Conservation (phyloP, 2,797 vertebrate species). For the Phalloptychus januarius region DNA sequence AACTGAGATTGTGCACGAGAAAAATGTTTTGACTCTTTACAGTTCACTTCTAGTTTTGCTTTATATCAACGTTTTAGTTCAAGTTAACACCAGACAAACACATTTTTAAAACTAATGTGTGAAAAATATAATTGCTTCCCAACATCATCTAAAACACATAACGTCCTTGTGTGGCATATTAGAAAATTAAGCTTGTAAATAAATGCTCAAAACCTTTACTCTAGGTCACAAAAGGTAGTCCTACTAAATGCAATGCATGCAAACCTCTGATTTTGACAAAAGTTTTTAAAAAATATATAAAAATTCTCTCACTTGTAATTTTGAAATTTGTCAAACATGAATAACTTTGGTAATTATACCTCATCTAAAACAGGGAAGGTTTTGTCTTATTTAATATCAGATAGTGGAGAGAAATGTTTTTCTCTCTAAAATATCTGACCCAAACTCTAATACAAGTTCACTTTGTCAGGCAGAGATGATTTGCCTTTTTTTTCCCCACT, state of each 20-base stretch:
- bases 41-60: background rate
- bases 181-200: background rate
- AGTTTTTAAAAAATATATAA: background rate
- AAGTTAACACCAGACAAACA: background rate
- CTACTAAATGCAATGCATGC: background rate
- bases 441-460: background rate
- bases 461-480: background rate
- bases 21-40: background rate
- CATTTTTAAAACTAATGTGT: background rate
- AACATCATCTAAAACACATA: background rate
- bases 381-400: background rate
- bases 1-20: background rate
- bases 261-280: background rate
- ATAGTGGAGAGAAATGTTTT: background rate
- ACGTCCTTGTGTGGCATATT: background rate
- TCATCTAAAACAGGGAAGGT: background rate
- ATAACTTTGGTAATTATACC: background rate
- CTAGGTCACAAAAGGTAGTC: background rate
- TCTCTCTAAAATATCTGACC: background rate
- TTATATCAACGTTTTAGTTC: background rate
- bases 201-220: background rate
- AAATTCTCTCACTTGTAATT: background rate
- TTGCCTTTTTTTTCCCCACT: background rate
- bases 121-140: background rate
- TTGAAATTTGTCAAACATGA: background rate